phyloP scores from a whole-genome alignment of 1,140 invertebrate genomes.

The Andrena cerasifolii region DNA sequence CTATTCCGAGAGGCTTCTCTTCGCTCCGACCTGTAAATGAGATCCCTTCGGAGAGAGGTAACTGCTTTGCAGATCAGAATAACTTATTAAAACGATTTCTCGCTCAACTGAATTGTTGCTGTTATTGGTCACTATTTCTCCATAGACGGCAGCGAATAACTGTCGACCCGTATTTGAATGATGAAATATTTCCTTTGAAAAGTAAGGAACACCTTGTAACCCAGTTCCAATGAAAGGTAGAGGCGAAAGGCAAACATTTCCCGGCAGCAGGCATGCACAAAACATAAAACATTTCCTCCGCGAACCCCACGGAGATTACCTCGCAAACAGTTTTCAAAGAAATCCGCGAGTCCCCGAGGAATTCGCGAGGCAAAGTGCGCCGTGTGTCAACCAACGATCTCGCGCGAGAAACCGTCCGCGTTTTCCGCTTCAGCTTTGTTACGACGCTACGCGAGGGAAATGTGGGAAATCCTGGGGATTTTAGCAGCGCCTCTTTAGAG shows the following conservation, averaged over 20 bases:
- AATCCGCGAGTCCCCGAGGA: conserved; percentile 5
- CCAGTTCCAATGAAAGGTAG: too few species aligned
- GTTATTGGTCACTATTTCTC: too few species aligned
- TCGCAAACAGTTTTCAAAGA: conserved; percentile 11
- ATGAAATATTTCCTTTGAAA: not conserved
- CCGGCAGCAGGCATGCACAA: not conserved
- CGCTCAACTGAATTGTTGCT: too few species aligned
- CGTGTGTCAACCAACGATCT: not conserved
- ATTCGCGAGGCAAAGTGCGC: conserved; percentile 6
- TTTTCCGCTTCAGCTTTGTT: not conserved
- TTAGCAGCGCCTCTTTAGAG: too few species aligned
- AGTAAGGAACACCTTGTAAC: too few species aligned
- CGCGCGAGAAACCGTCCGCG: not conserved
- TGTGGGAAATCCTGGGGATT: not conserved
- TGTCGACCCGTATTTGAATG: too few species aligned
- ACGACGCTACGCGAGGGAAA: conserved; percentile 5
- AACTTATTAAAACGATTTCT: too few species aligned
- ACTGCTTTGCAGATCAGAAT: too few species aligned
- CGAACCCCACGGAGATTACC: conserved; percentile 9
- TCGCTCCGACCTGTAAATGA: not conserved
- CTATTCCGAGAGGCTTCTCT: too few species aligned
- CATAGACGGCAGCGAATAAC: too few species aligned
- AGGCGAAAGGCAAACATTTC: not conserved
- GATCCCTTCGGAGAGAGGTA: too few species aligned
- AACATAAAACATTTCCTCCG: not conserved